Evolutionary conservation across 2,888 invertebrate species (phyloP), one percentile per base, ranked within the genome.

Genomic region (Nineta flava): DNA sequence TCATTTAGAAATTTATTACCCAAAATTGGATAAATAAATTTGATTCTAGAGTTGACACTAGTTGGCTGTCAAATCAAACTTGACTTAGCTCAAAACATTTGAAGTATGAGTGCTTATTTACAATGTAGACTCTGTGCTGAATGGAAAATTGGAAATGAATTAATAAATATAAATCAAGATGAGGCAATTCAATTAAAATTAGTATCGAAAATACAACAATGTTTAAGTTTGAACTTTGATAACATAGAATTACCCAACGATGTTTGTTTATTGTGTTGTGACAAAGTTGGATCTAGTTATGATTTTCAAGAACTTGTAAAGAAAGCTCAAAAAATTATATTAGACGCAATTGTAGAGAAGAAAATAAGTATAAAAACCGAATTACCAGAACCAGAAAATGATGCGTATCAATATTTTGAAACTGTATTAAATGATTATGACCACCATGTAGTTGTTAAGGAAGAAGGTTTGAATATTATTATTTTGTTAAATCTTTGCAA

Each of bases 251-350:
- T 68, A 44, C 65, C 67, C 2, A 60, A 61, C 15, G 57, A 58
- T 47, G 58, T 65, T n/a, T 68, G 68, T 52, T 56, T 57, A 17
- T 54, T 59, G 12, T 68, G 68, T 56, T 60, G 60, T 48, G 63
- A 65, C 51, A 62, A 60, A 48, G 65, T 66, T 16, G 60, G 63
- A 46, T 60, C 57, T 49, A 62, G 62, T n/a, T 68, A 67, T 66
- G 57, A 60, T 45, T 66, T 65, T 54, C 60, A 60, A 50, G 60
- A 64, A 51, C 60, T 60, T 52, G 61, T 67, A 10, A 64, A 65
- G 51, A 62, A 62, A 54, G 64, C 66, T 1, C 68, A 68, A 55
- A 60, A 63, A 50, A 53, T 64, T 21, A 56, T 60, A 44, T 21
- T 51, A 7, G 53, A 57, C 31, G 41, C 48, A 2, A 10, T 52